phyloP scores from a whole-genome alignment of 2,888 invertebrate genomes.

The Rhaphigaster nebulosa region DNA sequence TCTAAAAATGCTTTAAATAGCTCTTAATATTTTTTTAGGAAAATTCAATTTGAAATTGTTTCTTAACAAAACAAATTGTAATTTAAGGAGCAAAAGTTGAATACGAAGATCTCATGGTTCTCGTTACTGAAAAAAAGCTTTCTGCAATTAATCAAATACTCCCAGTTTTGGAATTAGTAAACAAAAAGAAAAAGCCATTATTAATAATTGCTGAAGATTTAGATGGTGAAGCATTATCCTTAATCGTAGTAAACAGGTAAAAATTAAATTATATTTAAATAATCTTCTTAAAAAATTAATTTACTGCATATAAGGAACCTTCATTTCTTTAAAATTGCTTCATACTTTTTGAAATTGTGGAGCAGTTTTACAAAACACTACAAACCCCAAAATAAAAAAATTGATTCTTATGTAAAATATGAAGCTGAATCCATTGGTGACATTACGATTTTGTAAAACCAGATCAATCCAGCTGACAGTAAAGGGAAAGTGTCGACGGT shows the following conservation, averaged over 20 bases:
- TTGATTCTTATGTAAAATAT: too few relatives aligned
- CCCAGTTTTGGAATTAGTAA: slow-evolving; percentile 96
- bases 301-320: neutral
- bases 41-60: neutral
- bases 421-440: too few relatives aligned
- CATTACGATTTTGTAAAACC: too few relatives aligned
- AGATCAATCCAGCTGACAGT: too few relatives aligned
- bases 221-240: slow-evolving; percentile 94
- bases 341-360: neutral
- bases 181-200: slow-evolving; percentile 91
- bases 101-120: slow-evolving; percentile 94
- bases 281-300: neutral
- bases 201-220: slow-evolving; percentile 96
- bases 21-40: neutral
- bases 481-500: too few relatives aligned
- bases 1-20: neutral
- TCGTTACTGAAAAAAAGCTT: slow-evolving; percentile 98
- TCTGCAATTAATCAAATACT: slow-evolving; percentile 96
- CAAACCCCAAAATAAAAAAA: too few relatives aligned
- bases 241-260: slow-evolving; percentile 90
- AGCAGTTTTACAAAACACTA: too few relatives aligned
- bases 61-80: neutral
- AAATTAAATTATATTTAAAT: neutral
- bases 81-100: slow-evolving; percentile 87
- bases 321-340: neutral